Evolutionary conservation across 2,797 vertebrate species (phyloP).

Genomic region (Notolepis coatsorum): DNA sequence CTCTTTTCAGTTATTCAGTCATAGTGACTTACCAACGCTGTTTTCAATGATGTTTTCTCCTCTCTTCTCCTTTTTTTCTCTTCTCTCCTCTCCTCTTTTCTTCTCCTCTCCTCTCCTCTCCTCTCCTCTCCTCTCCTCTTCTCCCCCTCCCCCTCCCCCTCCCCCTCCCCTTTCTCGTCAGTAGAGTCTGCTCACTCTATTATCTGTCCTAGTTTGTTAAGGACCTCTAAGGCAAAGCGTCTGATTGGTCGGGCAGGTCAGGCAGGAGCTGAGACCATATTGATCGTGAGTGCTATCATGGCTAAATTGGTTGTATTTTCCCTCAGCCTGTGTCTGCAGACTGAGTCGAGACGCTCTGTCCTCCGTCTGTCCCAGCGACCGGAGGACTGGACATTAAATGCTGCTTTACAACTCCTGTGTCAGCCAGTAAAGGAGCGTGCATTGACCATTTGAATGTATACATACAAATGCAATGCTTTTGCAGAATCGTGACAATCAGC

Average conservation of each 20-base stretch:
- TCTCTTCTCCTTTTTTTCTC: neutral
- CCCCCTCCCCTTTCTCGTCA: constrained; percentile 34
- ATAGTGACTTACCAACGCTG: constrained; percentile 13
- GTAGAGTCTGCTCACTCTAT: constrained; percentile 58
- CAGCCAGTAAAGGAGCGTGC: constrained; percentile 56
- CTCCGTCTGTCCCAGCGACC: constrained; percentile 51
- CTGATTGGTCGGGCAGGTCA: constrained; percentile 52
- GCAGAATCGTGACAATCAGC: constrained; percentile 63
- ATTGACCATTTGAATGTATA: constrained; percentile 76
- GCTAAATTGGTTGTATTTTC: constrained; percentile 72
- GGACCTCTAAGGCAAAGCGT: constrained; percentile 56
- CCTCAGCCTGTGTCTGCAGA: constrained; percentile 53
- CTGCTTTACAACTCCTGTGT: constrained; percentile 55
- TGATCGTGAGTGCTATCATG: constrained; percentile 68
- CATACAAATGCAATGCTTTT: constrained; percentile 37
- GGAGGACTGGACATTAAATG: constrained; percentile 52
- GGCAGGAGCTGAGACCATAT: constrained; percentile 68
- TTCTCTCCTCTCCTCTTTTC: neutral
- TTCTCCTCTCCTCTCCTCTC: neutral
- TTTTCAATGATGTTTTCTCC: constrained; percentile 1
- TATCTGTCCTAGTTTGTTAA: constrained; percentile 65
- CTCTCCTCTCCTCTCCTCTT: constrained; percentile 18
- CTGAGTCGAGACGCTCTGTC: constrained; percentile 64
- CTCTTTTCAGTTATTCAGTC: constrained; percentile 12
- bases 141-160: constrained; percentile 12